These are phyloP conservation scores for Melopsittacus undulatus DNA, from an alignment of 2,797 vertebrate species.

Conservation along the genomic window DNA sequence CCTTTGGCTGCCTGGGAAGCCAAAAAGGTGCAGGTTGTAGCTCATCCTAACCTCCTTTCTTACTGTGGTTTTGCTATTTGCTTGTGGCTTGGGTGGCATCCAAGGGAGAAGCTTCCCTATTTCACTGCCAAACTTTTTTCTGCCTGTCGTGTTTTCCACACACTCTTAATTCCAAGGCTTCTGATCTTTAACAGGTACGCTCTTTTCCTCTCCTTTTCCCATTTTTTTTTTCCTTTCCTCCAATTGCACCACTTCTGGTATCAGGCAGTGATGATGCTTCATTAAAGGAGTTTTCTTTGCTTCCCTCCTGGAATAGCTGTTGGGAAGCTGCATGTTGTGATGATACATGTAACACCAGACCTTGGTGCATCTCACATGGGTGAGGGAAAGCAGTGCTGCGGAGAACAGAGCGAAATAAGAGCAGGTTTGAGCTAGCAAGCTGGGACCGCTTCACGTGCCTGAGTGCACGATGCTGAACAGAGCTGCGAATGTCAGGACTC, in stretches of 20 bases:
- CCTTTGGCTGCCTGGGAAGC: not conserved
- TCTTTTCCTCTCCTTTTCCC: not conserved
- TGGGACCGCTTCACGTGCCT: not conserved
- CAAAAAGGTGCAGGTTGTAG: not conserved
- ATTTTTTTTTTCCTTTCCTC: not conserved
- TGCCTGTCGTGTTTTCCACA: not conserved
- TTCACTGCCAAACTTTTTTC: not conserved
- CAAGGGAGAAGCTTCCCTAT: not conserved
- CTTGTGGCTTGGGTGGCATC: not conserved
- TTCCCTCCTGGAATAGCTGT: not conserved
- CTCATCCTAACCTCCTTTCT: not conserved
- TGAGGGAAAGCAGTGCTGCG: not conserved
- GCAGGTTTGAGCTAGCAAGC: not conserved
- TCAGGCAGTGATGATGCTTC: not conserved
- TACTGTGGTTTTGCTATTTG: not conserved
- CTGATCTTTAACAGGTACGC: not conserved
- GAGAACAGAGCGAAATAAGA: not conserved
- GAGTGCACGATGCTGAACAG: not conserved
- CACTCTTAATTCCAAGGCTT: not conserved
- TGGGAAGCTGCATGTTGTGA: not conserved
- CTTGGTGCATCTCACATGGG: not conserved
- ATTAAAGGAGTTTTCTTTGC: not conserved
- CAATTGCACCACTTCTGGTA: not conserved
- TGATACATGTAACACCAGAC: not conserved
- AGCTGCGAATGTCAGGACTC: not conserved